Percentiles rank a stretch among this genome's conserved stretches.
phyloP scores from a whole-genome alignment of 1,140 invertebrate genomes.

The Caenorhabditis remanei region DNA sequence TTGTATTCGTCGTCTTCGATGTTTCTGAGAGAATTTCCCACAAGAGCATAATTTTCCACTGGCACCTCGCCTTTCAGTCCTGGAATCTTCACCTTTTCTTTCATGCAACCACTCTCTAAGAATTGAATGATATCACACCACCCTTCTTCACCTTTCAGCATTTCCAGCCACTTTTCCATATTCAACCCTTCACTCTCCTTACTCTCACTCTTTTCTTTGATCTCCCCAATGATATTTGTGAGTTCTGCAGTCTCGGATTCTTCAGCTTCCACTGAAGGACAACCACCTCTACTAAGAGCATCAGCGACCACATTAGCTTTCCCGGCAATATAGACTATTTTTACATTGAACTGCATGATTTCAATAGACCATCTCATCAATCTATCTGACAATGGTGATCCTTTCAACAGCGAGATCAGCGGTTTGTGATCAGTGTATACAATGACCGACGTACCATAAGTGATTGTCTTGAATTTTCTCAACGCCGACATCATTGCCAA shows the following conservation, averaged over 20 bases:
- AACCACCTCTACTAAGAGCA: constrained; percentile 1
- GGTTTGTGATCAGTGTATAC: background rate
- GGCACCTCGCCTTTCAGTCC: background rate
- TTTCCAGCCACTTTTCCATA: background rate
- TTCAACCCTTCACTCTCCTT: background rate
- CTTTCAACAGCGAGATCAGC: background rate
- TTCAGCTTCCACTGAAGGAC: background rate
- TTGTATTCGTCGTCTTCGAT: background rate
- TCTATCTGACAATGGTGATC: background rate
- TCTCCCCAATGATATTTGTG: background rate
- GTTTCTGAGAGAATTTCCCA: background rate
- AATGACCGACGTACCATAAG: background rate
- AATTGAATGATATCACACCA: background rate
- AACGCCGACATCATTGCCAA: constrained; percentile 47
- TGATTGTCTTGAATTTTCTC: constrained; percentile 11
- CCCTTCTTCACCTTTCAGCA: background rate
- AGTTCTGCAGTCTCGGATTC: background rate
- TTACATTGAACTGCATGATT: background rate
- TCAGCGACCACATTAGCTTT: background rate
- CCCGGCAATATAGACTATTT: background rate
- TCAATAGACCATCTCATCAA: background rate
- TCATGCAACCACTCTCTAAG: background rate
- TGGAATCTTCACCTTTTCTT: background rate
- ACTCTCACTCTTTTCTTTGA: background rate
- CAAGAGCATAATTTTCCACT: background rate